Base-by-base conservation (phyloP, 2,888 invertebrate species). In the Dioctria rufipes region DNA sequence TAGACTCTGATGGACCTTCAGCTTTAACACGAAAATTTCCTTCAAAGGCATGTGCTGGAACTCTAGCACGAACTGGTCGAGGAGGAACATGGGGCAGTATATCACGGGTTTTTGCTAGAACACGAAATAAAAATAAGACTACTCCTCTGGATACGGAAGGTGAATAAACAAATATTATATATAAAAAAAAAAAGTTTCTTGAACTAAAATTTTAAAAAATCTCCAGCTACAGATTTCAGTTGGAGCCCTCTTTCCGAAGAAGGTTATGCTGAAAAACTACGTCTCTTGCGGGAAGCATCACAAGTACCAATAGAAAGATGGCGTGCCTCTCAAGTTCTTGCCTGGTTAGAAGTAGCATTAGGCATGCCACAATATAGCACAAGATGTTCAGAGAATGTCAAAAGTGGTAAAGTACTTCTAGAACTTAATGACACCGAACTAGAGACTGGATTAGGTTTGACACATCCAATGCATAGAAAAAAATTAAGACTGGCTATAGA, bases 341-440 rank as follows among this genome's bases (percentile, higher is more conserved):
- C 98, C 2, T 98, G 98, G 98, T 90, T 98, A 75, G 98, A 98
- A 89, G 94, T 98, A 46, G 96, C 96, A 0, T 92, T 98, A 5
- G 97, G 96, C 78, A 97, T 98, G 97, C 96, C 97, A 0, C 96
- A 96, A 86, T 97, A 97, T 85, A 96, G 96, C 3, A 93, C 94
- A 39, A 92, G 95, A 66, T 96, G 97, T 86, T 95, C 96, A 37
- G 96, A 97, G 87, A 98, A 98, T 88, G 95, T 98, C 83, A 97
- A 98, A 89, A 97, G 97, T 87, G 98, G 98, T 85, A 97, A 97
- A 93, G 97, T 98, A 85, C 92, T 98, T 86, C 92, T 98, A 85
- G 97, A 97, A 90, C 90, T 98, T 86, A 95, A 95, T 87, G 98
- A 98, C 88, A 92, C 94, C 78, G 98, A 98, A 88, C 90, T 98